Percentiles rank a stretch among this genome's conserved stretches.
Evolutionary conservation across 2,888 invertebrate genomes (phyloP).

Genomic region (Ophion slaviceki): DNA sequence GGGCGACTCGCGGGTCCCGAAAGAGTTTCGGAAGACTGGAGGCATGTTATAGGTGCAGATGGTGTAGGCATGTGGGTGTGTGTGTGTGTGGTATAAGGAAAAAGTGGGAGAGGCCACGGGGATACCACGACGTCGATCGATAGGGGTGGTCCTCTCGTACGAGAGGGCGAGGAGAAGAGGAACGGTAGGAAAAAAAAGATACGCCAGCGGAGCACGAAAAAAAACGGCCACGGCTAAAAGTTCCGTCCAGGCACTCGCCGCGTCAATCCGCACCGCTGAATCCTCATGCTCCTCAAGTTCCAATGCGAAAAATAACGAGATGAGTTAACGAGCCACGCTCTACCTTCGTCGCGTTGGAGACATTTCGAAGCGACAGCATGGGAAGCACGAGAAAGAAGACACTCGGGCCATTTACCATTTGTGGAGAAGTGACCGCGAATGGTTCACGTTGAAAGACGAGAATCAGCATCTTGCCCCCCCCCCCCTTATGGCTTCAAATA

Average conservation of each 20-base stretch:
- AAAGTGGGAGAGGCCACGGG: conserved; percentile 57
- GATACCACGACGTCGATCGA: conserved; percentile 63
- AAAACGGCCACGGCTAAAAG: conserved; percentile 20
- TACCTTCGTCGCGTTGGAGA: not conserved
- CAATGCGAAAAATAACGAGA: conserved; percentile 25
- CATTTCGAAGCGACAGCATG: not conserved
- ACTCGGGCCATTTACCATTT: conserved; percentile 34
- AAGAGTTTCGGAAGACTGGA: conserved; percentile 21
- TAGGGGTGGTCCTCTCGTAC: conserved; percentile 64
- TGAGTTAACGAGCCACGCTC: conserved; percentile 30
- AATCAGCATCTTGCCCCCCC: conserved; percentile 44
- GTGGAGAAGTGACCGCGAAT: conserved; percentile 9
- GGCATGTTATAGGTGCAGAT: not conserved
- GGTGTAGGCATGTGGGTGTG: conserved; percentile 13
- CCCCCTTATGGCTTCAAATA: conserved; percentile 52
- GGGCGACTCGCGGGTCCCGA: not conserved
- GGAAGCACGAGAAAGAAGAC: conserved; percentile 26
- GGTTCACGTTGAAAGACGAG: conserved; percentile 59
- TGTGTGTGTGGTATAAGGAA: conserved; percentile 28
- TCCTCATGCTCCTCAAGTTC: not conserved
- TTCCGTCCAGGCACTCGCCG: conserved; percentile 18
- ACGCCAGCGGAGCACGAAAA: conserved; percentile 1
- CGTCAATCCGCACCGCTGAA: conserved; percentile 11
- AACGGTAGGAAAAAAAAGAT: conserved; percentile 35
- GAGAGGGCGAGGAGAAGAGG: conserved; percentile 47